A percentile compares a stretch with the other conserved stretches of the same genome.
Evolutionary conservation across 2,888 invertebrate species (phyloP).

Genomic region (Cartodere bifasciata): DNA sequence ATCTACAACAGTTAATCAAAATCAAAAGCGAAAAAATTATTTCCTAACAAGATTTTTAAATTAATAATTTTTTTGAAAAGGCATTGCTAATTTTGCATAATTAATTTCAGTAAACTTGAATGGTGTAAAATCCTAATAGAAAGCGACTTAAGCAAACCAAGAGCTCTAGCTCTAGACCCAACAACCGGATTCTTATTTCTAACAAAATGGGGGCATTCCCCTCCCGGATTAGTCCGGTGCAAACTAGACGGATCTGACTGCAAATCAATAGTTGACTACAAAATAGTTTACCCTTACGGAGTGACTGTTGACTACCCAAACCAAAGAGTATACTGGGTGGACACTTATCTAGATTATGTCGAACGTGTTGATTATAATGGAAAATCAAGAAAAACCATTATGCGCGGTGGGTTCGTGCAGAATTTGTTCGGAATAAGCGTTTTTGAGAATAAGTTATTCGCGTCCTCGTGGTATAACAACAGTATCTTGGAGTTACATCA

Average conservation of each 20-base stretch:
- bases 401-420: constrained; percentile 42
- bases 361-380: constrained; percentile 71
- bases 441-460: constrained; percentile 61
- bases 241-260: constrained; percentile 51
- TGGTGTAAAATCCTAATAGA: constrained; percentile 61
- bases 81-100: too few species aligned
- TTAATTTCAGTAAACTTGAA: constrained; percentile 41
- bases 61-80: too few species aligned
- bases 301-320: constrained; percentile 60
- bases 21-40: too few species aligned
- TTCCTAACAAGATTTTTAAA: too few species aligned
- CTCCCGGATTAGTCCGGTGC: constrained; percentile 51
- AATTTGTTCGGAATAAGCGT: constrained; percentile 58
- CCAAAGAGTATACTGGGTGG: constrained; percentile 66
- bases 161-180: constrained; percentile 69
- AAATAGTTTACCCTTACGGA: constrained; percentile 67
- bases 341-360: constrained; percentile 65
- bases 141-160: constrained; percentile 51
- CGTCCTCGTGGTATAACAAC: constrained; percentile 58
- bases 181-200: constrained; percentile 63
- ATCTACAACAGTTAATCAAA: too few species aligned
- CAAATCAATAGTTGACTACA: constrained; percentile 45
- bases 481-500: constrained; percentile 50
- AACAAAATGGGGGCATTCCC: constrained; percentile 57
- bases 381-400: constrained; percentile 46